These are phyloP conservation scores for Stenchaetothrips biformis DNA, from an alignment of 2,888 invertebrate species.

Conservation along the genomic window DNA sequence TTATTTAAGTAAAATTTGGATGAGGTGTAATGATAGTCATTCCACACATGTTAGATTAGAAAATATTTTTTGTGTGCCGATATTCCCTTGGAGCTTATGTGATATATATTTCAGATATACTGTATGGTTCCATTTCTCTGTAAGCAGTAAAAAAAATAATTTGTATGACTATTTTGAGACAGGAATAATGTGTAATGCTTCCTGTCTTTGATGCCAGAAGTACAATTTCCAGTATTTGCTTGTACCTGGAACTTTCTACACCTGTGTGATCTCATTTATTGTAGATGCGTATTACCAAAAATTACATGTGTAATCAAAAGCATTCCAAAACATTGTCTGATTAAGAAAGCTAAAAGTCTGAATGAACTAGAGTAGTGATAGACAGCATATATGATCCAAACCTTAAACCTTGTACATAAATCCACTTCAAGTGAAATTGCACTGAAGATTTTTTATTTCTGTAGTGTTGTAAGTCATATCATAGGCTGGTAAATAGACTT, in stretches of 20 bases:
- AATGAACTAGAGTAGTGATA: neutral
- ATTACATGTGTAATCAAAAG: neutral
- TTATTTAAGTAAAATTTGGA: neutral
- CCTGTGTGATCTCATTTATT: slow-evolving; percentile 9
- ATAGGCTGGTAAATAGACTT: neutral
- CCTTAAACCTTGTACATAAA: neutral
- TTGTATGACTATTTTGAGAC: no score
- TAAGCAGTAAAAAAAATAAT: no score
- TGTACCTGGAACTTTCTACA: slow-evolving; percentile 20
- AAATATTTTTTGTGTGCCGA: neutral
- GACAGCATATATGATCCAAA: neutral
- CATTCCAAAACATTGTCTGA: neutral
- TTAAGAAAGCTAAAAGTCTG: slow-evolving; percentile 9
- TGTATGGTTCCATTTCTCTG: neutral
- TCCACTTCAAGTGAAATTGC: neutral
- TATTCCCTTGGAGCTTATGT: slow-evolving; percentile 6
- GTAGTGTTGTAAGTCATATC: neutral
- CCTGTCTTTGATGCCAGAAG: no score
- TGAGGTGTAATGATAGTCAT: neutral
- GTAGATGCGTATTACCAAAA: neutral
- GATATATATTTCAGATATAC: neutral
- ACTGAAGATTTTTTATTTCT: neutral
- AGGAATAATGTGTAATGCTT: no score
- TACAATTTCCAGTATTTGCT: slow-evolving; percentile 7
- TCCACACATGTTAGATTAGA: neutral